Percentiles rank a stretch among this genome's conserved stretches.
These are phyloP conservation scores for Liodrosophila aerea DNA, from an alignment of 2,888 invertebrate genomes.

Conservation along the genomic window DNA sequence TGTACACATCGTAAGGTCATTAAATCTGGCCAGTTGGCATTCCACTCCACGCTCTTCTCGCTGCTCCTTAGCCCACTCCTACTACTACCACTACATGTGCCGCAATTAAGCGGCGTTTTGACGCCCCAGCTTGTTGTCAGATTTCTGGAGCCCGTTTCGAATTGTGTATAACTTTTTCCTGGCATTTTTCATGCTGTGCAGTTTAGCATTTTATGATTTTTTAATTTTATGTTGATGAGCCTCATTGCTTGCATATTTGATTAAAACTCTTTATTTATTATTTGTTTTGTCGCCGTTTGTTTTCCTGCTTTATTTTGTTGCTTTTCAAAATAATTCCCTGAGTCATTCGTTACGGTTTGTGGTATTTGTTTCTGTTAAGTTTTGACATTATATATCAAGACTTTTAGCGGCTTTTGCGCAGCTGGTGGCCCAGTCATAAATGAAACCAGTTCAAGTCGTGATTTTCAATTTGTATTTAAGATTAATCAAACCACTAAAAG, in stretches of 20 bases:
- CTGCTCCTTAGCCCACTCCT: neutral
- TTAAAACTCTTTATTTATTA: constrained; percentile 48
- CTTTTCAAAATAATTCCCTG: constrained; percentile 20
- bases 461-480: too few species aligned
- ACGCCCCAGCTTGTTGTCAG: constrained; percentile 68
- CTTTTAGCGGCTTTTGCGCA: constrained; percentile 27
- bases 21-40: constrained; percentile 33
- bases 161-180: constrained; percentile 18
- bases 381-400: constrained; percentile 58
- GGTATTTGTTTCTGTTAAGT: constrained; percentile 6
- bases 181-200: constrained; percentile 71
- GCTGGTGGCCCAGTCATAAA: constrained; percentile 30
- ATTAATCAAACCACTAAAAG: too few species aligned
- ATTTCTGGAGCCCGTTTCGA: constrained; percentile 37
- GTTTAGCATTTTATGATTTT: constrained; percentile 75
- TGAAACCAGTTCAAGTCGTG: neutral
- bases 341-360: constrained; percentile 32
- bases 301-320: constrained; percentile 25
- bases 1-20: constrained; percentile 43
- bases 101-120: constrained; percentile 69
- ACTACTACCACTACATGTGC: constrained; percentile 41
- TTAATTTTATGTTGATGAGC: constrained; percentile 78
- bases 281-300: constrained; percentile 44
- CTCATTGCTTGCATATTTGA: constrained; percentile 76
- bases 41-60: constrained; percentile 9